These are phyloP conservation scores for Spheniscus humboldti DNA, from an alignment of 2,797 vertebrate species.

Conservation along the genomic window DNA sequence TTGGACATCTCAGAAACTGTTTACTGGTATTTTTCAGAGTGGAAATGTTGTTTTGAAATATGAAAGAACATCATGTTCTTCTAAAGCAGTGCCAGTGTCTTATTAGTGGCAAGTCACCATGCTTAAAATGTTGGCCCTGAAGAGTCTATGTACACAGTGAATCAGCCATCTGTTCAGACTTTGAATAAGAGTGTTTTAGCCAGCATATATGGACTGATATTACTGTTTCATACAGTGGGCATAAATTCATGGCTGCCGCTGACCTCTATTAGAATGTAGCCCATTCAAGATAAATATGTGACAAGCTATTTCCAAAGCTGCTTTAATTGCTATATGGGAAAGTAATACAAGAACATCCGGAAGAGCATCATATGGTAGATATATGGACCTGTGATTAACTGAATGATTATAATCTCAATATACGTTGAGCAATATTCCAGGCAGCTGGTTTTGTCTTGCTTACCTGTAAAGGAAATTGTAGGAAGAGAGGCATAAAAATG, in stretches of 20 bases:
- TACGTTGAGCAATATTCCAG: background rate
- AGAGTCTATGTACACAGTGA: constrained; percentile 1
- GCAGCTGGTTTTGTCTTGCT: background rate
- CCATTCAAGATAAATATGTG: background rate
- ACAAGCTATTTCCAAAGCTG: constrained; percentile 13
- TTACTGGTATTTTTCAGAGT: constrained; percentile 16
- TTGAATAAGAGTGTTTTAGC: background rate
- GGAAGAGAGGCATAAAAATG: background rate
- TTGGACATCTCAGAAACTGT: background rate
- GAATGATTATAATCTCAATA: background rate
- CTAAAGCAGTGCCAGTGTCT: constrained; percentile 22
- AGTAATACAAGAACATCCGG: background rate
- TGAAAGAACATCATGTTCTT: constrained; percentile 19
- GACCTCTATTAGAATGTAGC: background rate
- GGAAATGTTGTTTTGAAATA: constrained; percentile 34
- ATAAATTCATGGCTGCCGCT: constrained; percentile 19
- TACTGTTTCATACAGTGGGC: background rate
- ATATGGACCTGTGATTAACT: background rate
- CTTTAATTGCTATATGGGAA: background rate
- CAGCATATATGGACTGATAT: constrained; percentile 5
- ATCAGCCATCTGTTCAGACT: constrained; percentile 31
- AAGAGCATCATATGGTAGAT: background rate
- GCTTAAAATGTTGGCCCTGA: constrained; percentile 29
- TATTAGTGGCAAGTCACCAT: constrained; percentile 21
- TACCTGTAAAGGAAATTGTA: background rate